Base-by-base conservation (phyloP, 2,113 vertebrate species). In the Cephalopholis sonnerati region DNA sequence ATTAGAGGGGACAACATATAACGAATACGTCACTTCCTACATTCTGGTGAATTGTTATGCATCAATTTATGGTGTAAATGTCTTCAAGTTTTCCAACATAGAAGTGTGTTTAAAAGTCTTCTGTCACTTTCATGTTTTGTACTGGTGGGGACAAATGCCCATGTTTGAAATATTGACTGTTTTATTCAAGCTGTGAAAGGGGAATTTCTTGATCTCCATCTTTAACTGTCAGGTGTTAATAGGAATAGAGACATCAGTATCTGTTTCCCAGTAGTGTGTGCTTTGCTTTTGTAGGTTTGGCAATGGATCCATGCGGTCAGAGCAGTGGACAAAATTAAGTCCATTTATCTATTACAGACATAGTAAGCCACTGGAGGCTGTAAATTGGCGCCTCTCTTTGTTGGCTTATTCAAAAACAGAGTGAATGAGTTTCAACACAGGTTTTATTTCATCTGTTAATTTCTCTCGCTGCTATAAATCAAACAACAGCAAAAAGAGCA, bases 321-420 rank as follows among this genome's bases (percentile, higher is more conserved):
- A 82, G 64, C 57, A 61, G 66, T 79, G 61, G 62, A 87, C 82
- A 84, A 93, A 94, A 94, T 94, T 75, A 94, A 90, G 86, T 32
- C 74, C 84, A 92, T 94, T 92, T 74, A 94, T 94, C 90, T 92
- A 74, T 61, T 54, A 66, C 77, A 81, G 81, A 92, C 82, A 69
- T 88, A 71, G 62, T 46, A 57, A 79, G 53, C 68, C 74, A 81
- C 77, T 71, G 63, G 81, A 89, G 83, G 80, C 79, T 81, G 77
- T 53, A 83, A 68, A 89, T 84, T 84, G 68, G 67, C 55, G 22
- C 22, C 20, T 68, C 50, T 68, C 59, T 77, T 62, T 61, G 66
- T 81, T 71, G n/a, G 74, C 36, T 87, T 75, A 79, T 74, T 91
- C 72, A 79, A 81, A 90, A 80, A 77, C 51, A 76, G 24, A 51